Base-by-base conservation (phyloP, 1,140 invertebrate genomes). In the Palaemon carinicauda region DNA sequence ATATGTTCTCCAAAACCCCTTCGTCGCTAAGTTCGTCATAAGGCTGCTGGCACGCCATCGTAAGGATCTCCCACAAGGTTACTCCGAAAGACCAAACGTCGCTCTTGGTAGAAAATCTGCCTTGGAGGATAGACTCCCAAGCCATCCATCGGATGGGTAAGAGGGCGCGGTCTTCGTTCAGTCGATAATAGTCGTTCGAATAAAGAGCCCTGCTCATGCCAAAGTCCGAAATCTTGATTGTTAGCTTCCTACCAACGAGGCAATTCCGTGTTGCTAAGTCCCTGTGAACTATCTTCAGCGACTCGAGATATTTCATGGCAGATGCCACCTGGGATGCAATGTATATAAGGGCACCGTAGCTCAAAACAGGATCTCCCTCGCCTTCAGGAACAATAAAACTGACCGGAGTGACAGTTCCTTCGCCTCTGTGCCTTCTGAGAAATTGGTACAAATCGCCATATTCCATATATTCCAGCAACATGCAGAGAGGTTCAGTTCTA, bases 71-170 rank as follows among this genome's bases (percentile, higher is more conserved):
- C 96, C 96, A 98, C 33, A 97, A 92, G 51, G 96, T 95, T 3
- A 97, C 95, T 21, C 95, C 96, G 91, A 97, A 97, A 41, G 96
- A 96, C 96, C 96, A 97, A 7, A 97, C 96, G 91, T 97, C 96
- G 89, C 95, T 96, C 90, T 97, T 96, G 31, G 94, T 95, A 4
- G 95, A 95, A 90, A 95, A 96, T 91, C 96, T 96, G 29, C 94
- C 95, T 94, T 96, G 88, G 7, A 90, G 86, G 88, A 89, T 87
- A 14, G 89, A 89, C 74, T 90, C 89, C 82, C 88, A 89, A 10
- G 89, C 88, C 89, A 90, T 90, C 89, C 89, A 90, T 52, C 89
- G 82, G 54, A 90, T 88, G 33, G 89, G 89, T 31, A 89, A 53
- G 33, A 90, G 73, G 81, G 95, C 94, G 33, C 94, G 93, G 0